Evolutionary conservation across 2,888 invertebrate genomes (phyloP), one percentile per base, ranked within the genome.

Genomic region (Eilema griseolum): DNA sequence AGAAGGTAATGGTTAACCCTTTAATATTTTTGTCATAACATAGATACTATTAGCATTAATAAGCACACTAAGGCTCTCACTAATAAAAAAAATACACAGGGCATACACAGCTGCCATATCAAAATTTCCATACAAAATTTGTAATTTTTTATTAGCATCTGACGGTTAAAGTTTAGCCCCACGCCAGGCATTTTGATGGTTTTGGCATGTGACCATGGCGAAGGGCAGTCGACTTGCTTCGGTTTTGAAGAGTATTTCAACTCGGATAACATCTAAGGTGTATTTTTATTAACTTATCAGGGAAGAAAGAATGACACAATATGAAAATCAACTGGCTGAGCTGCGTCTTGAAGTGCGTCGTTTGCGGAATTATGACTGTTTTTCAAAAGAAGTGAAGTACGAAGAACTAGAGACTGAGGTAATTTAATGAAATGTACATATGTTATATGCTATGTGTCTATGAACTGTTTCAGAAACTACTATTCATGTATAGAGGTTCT

Each of bases 321-420:
- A 93, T 70, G 92, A 93, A 79, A 91, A 89, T 72, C 89, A 93
- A 81, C 72, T 94, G 23, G 89, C 90, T 10, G 76, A 89, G 2
- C 78, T 95, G 62, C 89, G 92, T 20, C 81, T 93, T 14, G 94
- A 95, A 85, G 88, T 93, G 14, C 90, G 88, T 75, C 87, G 90
- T 24, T 82, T 95, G 62, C 81, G 88, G 63, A 90, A 90, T 83
- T 95, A 93, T 76, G 92, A 94, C 41, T 90, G 90, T 70, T 93
- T 92, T 72, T 64, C 85, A 2, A 93, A 92, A 83, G 93, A 94
- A 61, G 76, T 89, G 20, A 85, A 91, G 1, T 86, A 83, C 74
- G 91, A 90, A 78, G 94, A 95, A 61, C 77, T 94, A 57, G 90
- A 93, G 73, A 91, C 90, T 24, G 93, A 95, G 89, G 94, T 93